Conservation (phyloP, 2,888 invertebrate genomes). For the Uropetala carovei region DNA sequence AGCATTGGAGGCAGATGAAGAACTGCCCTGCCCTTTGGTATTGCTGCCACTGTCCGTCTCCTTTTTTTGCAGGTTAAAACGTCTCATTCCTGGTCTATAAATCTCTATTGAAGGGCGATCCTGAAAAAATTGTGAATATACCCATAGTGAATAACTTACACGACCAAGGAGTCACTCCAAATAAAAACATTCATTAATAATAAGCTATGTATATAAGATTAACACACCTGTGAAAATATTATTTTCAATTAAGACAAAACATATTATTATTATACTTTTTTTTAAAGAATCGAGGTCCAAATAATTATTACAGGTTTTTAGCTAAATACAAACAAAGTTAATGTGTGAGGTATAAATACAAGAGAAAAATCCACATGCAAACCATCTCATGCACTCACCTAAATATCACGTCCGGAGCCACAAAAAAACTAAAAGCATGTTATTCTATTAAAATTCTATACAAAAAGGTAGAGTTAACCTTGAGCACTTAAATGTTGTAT, state of each 20-base stretch:
- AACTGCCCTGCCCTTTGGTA: neutral
- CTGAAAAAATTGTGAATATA: conserved; percentile 73
- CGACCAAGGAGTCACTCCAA: neutral
- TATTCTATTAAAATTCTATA: neutral
- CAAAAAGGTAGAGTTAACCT: neutral
- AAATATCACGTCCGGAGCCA: neutral
- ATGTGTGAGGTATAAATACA: neutral
- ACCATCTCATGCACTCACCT: neutral
- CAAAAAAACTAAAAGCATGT: neutral
- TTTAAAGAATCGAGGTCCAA: no score
- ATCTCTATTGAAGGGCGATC: conserved; percentile 94
- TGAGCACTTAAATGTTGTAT: neutral
- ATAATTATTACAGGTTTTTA: no score
- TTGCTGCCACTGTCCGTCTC: neutral
- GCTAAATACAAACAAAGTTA: no score
- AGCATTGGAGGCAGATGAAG: neutral
- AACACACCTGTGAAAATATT: neutral
- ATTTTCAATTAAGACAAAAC: neutral
- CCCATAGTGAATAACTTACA: neutral
- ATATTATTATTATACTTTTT: no score
- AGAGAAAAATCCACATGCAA: neutral
- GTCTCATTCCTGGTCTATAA: conserved; percentile 93
- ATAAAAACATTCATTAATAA: no score
- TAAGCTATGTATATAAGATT: no score
- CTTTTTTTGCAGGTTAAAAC: conserved; percentile 75